Base-by-base conservation (phyloP, 2,113 vertebrate species). In the Uria aalge region DNA sequence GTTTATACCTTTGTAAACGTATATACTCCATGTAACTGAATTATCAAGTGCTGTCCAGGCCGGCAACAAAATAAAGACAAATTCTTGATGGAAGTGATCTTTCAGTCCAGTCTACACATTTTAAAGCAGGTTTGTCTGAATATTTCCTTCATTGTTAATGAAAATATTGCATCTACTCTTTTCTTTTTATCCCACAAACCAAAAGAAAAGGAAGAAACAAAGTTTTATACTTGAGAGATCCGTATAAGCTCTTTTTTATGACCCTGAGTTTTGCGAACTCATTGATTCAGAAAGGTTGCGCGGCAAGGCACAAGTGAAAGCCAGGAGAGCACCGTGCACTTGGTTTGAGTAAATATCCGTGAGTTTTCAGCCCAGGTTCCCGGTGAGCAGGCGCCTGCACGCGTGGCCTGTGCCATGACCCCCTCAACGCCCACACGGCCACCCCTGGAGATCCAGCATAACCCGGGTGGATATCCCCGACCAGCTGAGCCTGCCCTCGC, bases 381-480 rank as follows among this genome's bases (percentile, higher is more conserved):
- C 14, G 29, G 59, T 38, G 43, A 85, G 38, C 0, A 0, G 29
- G 6, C 19, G 10, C 22, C 38, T 34, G 20, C 56, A 30, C 1
- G 0, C 40, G 21, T 23, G 38, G 34, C 27, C 69, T 79, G 41
- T 79, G 52, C 82, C 85, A 29, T 5, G 38, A 9, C 8, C 34
- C 32, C 41, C 48, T n/a, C 41, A 11, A 7, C 4, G 38, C 27
- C 67, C 85, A 6, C 22, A 6, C 0, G 3, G 38, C 24, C 52
- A 32, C 22, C 8, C 5, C 14, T 23, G 41, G 38, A 55, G 34
- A n/a, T 43, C 60, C 83, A n/a, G 40, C 83, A 36, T 6, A 40
- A 17, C 62, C 40, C 40, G 34, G n/a, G 29, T 0, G 30, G 79
- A 45, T 19, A 23, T 14, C 30, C 60, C 47, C 45, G 13, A 5